Evolutionary conservation across 2,888 invertebrate genomes (phyloP).

Genomic region (Salpingus planirostris): DNA sequence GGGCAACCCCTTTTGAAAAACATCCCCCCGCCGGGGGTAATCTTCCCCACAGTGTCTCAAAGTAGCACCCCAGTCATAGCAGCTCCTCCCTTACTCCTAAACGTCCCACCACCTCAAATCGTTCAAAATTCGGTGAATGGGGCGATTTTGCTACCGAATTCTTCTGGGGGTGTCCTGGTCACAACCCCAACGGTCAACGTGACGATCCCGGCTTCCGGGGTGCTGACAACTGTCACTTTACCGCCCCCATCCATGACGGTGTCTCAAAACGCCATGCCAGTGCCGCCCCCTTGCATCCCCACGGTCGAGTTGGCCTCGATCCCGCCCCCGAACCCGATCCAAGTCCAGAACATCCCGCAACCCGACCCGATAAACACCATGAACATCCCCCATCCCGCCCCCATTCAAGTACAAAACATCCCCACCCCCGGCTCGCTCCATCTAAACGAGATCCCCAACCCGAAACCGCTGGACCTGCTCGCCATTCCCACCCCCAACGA

Average conservation of each 20-base stretch:
- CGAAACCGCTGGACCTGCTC: slow-evolving; percentile 51
- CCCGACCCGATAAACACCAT: slow-evolving; percentile 49
- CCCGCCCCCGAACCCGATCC: slow-evolving; percentile 42
- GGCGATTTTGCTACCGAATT: slow-evolving; percentile 14
- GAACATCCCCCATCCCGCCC: slow-evolving; percentile 42
- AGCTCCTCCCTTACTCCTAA: slow-evolving; percentile 35
- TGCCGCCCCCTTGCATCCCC: slow-evolving; percentile 31
- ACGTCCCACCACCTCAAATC: slow-evolving; percentile 39
- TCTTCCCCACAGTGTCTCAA: slow-evolving; percentile 17
- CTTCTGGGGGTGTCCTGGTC: slow-evolving; percentile 22
- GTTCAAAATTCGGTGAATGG: slow-evolving; percentile 22
- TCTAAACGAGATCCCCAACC: slow-evolving; percentile 52
- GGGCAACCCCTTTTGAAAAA: slow-evolving; percentile 34
- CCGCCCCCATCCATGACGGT: slow-evolving; percentile 27
- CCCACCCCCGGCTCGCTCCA: slow-evolving; percentile 53
- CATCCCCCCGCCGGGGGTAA: slow-evolving; percentile 16
- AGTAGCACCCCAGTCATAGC: slow-evolving; percentile 27
- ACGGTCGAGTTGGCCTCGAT: slow-evolving; percentile 39
- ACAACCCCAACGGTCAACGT: slow-evolving; percentile 18
- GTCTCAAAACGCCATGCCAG: slow-evolving; percentile 19
- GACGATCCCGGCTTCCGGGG: slow-evolving; percentile 23
- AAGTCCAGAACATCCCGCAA: slow-evolving; percentile 41
- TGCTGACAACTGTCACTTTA: slow-evolving; percentile 32
- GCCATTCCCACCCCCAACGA: slow-evolving; percentile 46
- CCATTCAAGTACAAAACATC: slow-evolving; percentile 49